Conservation (phyloP, 2,797 vertebrate genomes). For the Molossus alvarezi region DNA sequence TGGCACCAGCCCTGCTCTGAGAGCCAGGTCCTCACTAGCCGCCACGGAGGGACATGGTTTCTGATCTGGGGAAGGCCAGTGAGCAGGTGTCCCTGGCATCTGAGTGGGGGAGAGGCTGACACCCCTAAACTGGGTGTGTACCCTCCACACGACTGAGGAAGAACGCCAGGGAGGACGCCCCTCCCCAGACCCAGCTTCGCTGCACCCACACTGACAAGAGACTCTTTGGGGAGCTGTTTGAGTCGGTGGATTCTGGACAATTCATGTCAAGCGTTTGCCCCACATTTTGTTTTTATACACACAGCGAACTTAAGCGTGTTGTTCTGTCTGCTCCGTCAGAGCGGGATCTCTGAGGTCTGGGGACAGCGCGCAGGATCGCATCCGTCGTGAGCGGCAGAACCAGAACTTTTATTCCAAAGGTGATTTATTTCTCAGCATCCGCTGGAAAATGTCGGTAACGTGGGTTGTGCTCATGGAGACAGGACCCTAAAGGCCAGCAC, state of each 20-base stretch:
- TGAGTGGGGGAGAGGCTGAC: too few relatives aligned
- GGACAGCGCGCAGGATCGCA: neutral
- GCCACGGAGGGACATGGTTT: accelerated
- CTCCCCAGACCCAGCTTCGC: neutral
- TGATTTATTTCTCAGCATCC: neutral
- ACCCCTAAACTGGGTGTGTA: neutral
- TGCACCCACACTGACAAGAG: neutral
- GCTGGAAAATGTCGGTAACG: neutral
- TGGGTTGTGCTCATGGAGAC: too few relatives aligned
- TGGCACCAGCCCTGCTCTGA: accelerated
- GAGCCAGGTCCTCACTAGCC: accelerated
- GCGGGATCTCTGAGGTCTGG: neutral
- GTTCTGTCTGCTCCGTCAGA: neutral
- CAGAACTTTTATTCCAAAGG: accelerated
- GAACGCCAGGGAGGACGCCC: accelerated
- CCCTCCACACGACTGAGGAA: neutral
- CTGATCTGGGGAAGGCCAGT: accelerated
- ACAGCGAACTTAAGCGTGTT: neutral
- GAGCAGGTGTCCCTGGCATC: neutral
- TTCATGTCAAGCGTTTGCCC: accelerated
- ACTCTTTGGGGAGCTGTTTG: neutral
- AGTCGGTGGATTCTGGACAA: neutral
- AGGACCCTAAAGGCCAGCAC: too few relatives aligned
- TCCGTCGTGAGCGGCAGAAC: accelerated
- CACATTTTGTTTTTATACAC: neutral